Evolutionary conservation across 2,888 invertebrate species (phyloP).

Genomic region (Epistrophella euchroma): DNA sequence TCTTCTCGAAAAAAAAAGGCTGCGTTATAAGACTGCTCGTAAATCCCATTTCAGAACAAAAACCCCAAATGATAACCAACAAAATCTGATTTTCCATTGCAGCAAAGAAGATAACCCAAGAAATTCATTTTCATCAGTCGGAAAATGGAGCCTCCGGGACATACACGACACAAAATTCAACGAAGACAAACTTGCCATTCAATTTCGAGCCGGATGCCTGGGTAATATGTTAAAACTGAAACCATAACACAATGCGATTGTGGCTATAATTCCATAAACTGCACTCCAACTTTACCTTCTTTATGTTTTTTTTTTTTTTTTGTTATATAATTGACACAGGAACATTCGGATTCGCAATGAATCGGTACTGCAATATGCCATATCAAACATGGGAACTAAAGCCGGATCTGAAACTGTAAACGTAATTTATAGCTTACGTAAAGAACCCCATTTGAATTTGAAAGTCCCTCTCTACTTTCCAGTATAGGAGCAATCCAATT

Average conservation of each 20-base stretch:
- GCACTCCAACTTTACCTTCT: background rate
- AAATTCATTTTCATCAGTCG: conserved; percentile 78
- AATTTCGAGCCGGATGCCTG: conserved; percentile 90
- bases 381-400: conserved; percentile 94
- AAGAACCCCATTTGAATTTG: background rate
- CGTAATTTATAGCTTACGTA: conserved; percentile 19
- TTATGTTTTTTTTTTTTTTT: background rate
- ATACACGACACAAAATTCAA: conserved; percentile 92
- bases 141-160: conserved; percentile 89
- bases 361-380: conserved; percentile 91
- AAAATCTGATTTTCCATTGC: conserved; percentile 20
- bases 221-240: conserved; percentile 80
- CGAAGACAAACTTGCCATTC: conserved; percentile 91
- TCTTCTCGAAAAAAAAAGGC: background rate
- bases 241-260: background rate
- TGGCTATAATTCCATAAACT: conserved; percentile 6
- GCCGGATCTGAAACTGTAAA: conserved; percentile 86
- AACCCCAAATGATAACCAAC: background rate
- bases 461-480: conserved; percentile 19
- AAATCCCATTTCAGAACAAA: background rate
- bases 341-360: conserved; percentile 89
- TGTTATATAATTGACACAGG: conserved; percentile 82
- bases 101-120: conserved; percentile 30
- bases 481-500: conserved; percentile 83
- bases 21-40: no score